phyloP scores from a whole-genome alignment of 1,140 invertebrate species.

The Gonatopus flavifemur region DNA sequence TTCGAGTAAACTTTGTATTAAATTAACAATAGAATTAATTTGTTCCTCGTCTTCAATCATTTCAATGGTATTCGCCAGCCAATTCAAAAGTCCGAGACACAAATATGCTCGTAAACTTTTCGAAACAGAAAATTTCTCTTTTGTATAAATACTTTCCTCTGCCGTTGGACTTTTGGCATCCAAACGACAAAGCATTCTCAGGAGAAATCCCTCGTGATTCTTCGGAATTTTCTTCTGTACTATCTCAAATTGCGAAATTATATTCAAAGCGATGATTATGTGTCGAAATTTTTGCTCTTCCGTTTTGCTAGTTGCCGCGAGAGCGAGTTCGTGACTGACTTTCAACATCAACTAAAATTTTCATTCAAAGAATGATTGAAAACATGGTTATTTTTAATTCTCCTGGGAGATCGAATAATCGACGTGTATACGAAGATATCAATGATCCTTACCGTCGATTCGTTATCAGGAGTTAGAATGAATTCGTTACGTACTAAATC shows the following conservation, averaged over 20 bases:
- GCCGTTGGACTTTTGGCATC: constrained; percentile 24
- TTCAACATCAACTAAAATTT: constrained; percentile 34
- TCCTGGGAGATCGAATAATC: too few species aligned
- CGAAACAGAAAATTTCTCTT: constrained; percentile 16
- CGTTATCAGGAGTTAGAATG: constrained; percentile 6
- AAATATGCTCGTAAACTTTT: constrained; percentile 47
- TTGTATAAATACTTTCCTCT: constrained; percentile 30
- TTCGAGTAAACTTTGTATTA: constrained; percentile 35
- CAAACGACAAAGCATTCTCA: constrained; percentile 31
- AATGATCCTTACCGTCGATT: constrained; percentile 21
- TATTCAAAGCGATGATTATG: constrained; percentile 29
- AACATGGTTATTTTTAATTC: background rate
- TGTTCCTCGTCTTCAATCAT: constrained; percentile 18
- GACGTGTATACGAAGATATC: background rate
- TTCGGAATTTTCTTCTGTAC: background rate
- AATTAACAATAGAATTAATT: constrained; percentile 7
- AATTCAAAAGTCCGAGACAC: constrained; percentile 41
- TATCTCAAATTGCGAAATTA: constrained; percentile 35
- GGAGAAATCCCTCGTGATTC: constrained; percentile 21
- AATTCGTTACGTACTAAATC: constrained; percentile 22
- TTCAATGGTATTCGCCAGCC: constrained; percentile 21
- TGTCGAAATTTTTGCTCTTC: constrained; percentile 32
- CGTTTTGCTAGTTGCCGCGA: constrained; percentile 27
- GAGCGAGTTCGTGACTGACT: constrained; percentile 40
- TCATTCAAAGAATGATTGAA: background rate